Evolutionary conservation across 1,140 invertebrate genomes (phyloP).

Genomic region (Drosophila eugracilis): DNA sequence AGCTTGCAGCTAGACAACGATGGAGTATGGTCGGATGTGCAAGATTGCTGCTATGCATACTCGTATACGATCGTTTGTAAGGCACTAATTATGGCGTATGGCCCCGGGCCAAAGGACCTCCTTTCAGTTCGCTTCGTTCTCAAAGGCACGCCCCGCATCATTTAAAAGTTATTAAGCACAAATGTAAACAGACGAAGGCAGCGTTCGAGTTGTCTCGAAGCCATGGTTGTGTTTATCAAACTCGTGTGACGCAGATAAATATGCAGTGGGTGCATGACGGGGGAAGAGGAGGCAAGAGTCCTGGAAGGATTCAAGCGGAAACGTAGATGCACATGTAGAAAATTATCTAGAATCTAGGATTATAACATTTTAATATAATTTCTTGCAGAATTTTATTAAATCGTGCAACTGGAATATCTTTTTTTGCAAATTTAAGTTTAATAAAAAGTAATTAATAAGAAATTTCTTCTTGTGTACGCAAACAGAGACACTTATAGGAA

Average conservation of each 20-base stretch:
- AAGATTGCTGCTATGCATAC: conserved; percentile 12
- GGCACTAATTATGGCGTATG: conserved; percentile 34
- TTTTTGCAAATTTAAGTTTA: not conserved
- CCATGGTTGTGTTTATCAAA: conserved; percentile 62
- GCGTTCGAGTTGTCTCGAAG: conserved; percentile 54
- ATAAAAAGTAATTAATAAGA: not conserved
- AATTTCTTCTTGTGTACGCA: conserved; percentile 6
- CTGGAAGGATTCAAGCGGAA: conserved; percentile 40
- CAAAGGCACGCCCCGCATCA: conserved; percentile 35
- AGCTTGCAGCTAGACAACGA: conserved; percentile 5
- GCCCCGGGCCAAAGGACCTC: conserved; percentile 6
- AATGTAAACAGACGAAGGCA: conserved; percentile 62
- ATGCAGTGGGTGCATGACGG: conserved; percentile 27
- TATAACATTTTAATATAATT: not conserved
- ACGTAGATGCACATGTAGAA: conserved; percentile 7
- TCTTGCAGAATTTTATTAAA: too few species aligned
- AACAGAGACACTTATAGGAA: conserved; percentile 59
- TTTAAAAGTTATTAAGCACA: conserved; percentile 71
- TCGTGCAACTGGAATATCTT: too few species aligned
- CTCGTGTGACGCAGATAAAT: conserved; percentile 61
- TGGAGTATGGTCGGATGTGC: not conserved
- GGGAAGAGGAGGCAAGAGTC: not conserved
- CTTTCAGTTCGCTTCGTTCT: conserved; percentile 13
- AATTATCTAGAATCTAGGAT: too few species aligned
- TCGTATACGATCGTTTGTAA: not conserved